Conservation (phyloP, 2,888 invertebrate species). For the Acrobasis repandana region DNA sequence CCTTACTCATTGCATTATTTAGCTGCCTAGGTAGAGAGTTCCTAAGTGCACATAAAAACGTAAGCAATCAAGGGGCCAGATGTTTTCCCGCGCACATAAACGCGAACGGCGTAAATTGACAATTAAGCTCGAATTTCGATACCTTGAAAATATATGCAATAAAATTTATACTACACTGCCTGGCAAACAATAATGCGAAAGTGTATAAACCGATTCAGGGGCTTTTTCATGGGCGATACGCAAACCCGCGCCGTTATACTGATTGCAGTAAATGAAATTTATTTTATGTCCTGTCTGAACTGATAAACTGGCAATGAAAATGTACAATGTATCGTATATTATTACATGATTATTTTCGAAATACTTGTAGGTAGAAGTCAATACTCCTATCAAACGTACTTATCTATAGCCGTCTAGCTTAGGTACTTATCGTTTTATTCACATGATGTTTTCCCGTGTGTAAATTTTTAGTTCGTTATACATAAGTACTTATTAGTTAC, state of each 20-base stretch:
- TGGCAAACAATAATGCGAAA: conserved; percentile 47
- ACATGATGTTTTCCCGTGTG: too few relatives aligned
- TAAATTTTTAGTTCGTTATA: too few relatives aligned
- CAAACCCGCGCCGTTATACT: conserved; percentile 12
- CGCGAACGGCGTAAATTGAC: conserved; percentile 70
- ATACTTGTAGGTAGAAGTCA: too few relatives aligned
- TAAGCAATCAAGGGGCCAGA: conserved; percentile 75
- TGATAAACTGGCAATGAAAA: not conserved
- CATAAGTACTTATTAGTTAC: too few relatives aligned
- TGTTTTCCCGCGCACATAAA: conserved; percentile 75
- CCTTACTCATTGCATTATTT: conserved; percentile 64
- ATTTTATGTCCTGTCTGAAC: conserved; percentile 16
- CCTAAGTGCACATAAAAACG: conserved; percentile 76
- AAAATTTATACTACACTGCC: conserved; percentile 58
- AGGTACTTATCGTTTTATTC: too few relatives aligned
- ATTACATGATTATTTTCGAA: too few relatives aligned
- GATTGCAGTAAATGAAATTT: conserved; percentile 17
- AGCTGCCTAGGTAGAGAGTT: conserved; percentile 59
- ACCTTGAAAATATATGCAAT: conserved; percentile 68
- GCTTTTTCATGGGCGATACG: conserved; percentile 30
- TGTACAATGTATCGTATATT: not conserved
- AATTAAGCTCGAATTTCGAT: conserved; percentile 75
- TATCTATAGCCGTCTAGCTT: too few relatives aligned
- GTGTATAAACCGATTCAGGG: conserved; percentile 33
- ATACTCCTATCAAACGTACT: too few relatives aligned